Conservation (phyloP, 2,888 invertebrate species). For the Leptopterna dolabrata region DNA sequence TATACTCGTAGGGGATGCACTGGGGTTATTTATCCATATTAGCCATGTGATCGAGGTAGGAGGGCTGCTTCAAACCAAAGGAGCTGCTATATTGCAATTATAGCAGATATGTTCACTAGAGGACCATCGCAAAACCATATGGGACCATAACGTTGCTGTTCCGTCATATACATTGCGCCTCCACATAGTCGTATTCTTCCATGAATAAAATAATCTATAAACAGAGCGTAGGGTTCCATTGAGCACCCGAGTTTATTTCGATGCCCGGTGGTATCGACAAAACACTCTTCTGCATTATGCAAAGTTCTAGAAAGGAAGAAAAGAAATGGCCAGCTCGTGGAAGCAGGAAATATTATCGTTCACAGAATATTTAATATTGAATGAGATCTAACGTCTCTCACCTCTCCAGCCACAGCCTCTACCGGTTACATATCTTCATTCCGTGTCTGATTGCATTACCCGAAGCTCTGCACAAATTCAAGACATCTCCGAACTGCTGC, state of each 20-base stretch:
- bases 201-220: not conserved
- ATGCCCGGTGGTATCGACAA: not conserved
- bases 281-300: not conserved
- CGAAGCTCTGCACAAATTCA: not conserved
- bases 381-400: not conserved
- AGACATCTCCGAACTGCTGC: not conserved
- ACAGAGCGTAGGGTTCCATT: not conserved
- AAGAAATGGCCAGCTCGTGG: not conserved
- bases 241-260: not conserved
- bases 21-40: no score
- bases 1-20: no score
- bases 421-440: not conserved
- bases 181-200: no score
- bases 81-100: no score
- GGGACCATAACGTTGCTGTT: no score
- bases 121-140: no score
- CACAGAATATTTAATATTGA: conserved; percentile 10
- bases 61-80: no score
- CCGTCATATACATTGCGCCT: not conserved
- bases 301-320: not conserved
- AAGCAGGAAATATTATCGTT: not conserved
- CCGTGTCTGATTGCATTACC: not conserved
- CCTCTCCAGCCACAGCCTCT: not conserved
- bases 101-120: no score
- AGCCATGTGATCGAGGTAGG: no score